Base-by-base conservation (phyloP, 2,113 vertebrate genomes). In the Dipodomys merriami region DNA sequence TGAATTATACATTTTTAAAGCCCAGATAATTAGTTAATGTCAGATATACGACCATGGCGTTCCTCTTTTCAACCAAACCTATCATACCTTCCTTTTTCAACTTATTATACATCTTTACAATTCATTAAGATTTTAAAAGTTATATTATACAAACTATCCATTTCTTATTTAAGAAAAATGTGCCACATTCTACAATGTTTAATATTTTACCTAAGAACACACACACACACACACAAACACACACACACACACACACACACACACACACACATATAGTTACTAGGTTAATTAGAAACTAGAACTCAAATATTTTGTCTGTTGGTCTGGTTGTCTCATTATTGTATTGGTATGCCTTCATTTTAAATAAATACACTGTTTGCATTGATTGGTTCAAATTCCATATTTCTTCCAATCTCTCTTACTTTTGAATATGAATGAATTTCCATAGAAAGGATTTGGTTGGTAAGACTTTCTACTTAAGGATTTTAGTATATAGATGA, bases 351-450 rank as follows among this genome's bases (percentile, higher is more conserved):
- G 13, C 30, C 78, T 83, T 1, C 27, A 7, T 83, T 90, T 79
- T 79, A 91, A 85, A 49, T 72, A 78, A 65, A 71, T 60, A 73
- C 53, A 9, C 39, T 79, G 19, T 83, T 73, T 91, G 46, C 1
- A 68, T 27, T 62, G 27, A 94, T 90, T 33, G 89, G 64, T 67
- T 95, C 33, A 83, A 13, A 18, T 82, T 35, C 13, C 20, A 35
- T 80, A 80, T 86, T 87, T 30, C 4, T 10, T 68, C 33, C 5
- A 60, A 23, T 87, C 29, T 64, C 29, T 74, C 39, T 85, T 64
- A 86, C 27, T 77, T 73, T 79, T 76, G n/a, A 33, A 79, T 92
- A 12, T 68, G 77, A 87, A 44, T 25, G 80, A 90, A 92, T 65
- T 64, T 39, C 27, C 39, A 39, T 57, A 92, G 16, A 86, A 12